A percentile compares a stretch with the other conserved stretches of the same genome.
Evolutionary conservation across 2,113 vertebrate genomes (phyloP).

Genomic region (Chrysochloris asiatica): DNA sequence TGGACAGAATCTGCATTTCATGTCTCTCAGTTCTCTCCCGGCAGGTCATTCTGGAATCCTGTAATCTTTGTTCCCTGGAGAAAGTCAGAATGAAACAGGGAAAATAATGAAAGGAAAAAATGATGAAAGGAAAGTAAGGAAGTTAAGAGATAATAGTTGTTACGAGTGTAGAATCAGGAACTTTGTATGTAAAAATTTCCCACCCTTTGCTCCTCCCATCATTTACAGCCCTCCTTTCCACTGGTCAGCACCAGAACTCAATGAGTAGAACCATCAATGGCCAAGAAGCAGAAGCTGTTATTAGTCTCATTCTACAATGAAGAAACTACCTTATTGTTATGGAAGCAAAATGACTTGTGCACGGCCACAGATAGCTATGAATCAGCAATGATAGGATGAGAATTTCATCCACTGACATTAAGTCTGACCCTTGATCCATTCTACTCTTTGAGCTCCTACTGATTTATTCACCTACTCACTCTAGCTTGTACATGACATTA

Average conservation of each 20-base stretch:
- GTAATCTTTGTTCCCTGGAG: conserved; percentile 80
- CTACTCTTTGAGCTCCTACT: not conserved
- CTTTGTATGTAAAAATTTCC: rapidly evolving
- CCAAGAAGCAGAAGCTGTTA: not conserved
- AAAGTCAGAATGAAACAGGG: conserved; percentile 59
- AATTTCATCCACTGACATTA: not conserved
- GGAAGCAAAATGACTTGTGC: not conserved
- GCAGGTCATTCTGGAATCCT: conserved; percentile 70
- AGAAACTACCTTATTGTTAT: not conserved
- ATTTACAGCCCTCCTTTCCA: not conserved
- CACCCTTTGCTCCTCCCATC: not conserved
- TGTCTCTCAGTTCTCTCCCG: conserved; percentile 74
- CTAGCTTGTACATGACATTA: not conserved
- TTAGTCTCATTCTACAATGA: not conserved
- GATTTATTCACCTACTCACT: not conserved
- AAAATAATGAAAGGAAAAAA: too few relatives aligned
- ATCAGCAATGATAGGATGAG: not conserved
- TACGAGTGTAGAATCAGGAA: not conserved
- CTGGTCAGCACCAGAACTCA: not conserved
- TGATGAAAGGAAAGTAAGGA: not conserved
- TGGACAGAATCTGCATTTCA: conserved; percentile 83
- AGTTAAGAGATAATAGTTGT: not conserved
- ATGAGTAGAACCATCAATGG: not conserved
- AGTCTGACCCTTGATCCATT: not conserved
- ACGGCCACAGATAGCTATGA: not conserved